Percentiles rank a stretch among this genome's conserved stretches.
Evolutionary conservation across 2,113 vertebrate species (phyloP).

Genomic region (Muntiacus muntjak): DNA sequence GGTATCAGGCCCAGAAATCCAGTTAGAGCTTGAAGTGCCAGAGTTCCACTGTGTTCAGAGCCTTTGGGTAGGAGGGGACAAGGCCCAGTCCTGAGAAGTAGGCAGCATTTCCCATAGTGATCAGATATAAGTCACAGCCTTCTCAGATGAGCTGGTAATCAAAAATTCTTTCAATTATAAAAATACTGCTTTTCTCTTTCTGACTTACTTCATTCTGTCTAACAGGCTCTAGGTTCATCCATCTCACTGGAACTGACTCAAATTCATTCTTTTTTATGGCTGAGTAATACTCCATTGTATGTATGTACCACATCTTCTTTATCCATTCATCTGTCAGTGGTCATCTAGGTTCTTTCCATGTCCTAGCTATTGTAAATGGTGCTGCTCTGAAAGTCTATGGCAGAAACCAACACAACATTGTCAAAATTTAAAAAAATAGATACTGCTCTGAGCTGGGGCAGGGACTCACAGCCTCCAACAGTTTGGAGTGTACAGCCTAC

Average conservation of each 20-base stretch:
- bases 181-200: not conserved
- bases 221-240: not conserved
- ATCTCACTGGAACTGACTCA: not conserved
- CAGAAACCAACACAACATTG: not conserved
- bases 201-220: not conserved
- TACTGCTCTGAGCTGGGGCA: not conserved
- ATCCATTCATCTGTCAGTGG: not conserved
- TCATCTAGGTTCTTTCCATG: not conserved
- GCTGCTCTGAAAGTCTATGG: not conserved
- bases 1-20: not conserved
- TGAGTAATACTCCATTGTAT: not conserved
- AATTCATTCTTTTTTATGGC: not conserved
- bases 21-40: not conserved
- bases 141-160: not conserved
- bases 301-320: not conserved
- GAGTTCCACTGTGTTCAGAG: not conserved
- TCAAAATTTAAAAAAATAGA: not conserved
- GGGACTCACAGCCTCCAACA: not conserved
- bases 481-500: not conserved
- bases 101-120: not conserved
- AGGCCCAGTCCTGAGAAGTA: accelerated
- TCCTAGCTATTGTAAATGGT: not conserved
- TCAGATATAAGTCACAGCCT: not conserved
- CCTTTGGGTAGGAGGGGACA: not conserved
- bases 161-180: not conserved